Percentiles rank a stretch among this genome's conserved stretches.
Conservation (phyloP, 2,888 invertebrate species). For the Macrophya annulata region DNA sequence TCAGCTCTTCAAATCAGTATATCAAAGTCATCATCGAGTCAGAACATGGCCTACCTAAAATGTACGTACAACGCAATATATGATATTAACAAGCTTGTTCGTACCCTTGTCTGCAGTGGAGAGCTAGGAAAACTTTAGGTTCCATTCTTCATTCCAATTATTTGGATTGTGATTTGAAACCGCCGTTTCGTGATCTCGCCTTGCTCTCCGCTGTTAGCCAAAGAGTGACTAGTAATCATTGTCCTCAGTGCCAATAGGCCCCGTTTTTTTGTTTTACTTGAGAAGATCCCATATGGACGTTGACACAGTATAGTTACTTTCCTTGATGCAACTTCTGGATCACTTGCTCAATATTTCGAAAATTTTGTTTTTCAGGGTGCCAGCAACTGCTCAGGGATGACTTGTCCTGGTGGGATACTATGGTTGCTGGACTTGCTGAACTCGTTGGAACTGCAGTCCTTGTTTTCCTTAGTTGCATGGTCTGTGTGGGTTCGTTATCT, state of each 20-base stretch:
- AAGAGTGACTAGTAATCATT: background rate
- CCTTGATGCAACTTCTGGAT: background rate
- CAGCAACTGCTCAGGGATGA: slow-evolving; percentile 68
- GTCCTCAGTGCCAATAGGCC: background rate
- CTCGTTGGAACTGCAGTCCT: slow-evolving; percentile 75
- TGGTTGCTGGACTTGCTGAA: slow-evolving; percentile 74
- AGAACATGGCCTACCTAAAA: background rate
- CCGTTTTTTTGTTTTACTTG: background rate
- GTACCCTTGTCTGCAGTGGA: background rate
- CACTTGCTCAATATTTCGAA: background rate
- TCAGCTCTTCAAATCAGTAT: background rate
- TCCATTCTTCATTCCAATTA: background rate
- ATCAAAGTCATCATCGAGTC: background rate
- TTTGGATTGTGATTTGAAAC: background rate
- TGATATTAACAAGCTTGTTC: background rate
- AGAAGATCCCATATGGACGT: background rate
- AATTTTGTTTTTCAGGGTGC: slow-evolving; percentile 56
- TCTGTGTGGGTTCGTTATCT: slow-evolving; percentile 68
- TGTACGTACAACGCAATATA: background rate
- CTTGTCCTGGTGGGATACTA: slow-evolving; percentile 64
- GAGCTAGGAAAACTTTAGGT: background rate
- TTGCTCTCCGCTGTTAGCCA: background rate
- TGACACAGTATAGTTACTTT: background rate
- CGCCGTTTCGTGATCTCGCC: background rate
- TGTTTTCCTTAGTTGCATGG: slow-evolving; percentile 77